phyloP scores from a whole-genome alignment of 2,888 invertebrate species.

The Tipula vernalis region DNA sequence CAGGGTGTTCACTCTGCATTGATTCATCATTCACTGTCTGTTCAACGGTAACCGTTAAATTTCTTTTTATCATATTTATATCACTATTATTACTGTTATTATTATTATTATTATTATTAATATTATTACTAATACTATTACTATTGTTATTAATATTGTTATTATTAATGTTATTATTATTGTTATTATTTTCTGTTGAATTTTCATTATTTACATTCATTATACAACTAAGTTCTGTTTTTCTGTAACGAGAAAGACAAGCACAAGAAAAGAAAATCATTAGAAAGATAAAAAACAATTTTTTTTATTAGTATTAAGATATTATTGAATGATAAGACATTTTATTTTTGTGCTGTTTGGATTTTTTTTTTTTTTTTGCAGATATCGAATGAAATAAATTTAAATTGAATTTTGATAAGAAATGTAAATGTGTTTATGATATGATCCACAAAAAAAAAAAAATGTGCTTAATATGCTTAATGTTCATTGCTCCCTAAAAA shows the following conservation, averaged over 20 bases:
- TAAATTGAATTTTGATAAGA: background rate
- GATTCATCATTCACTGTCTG: background rate
- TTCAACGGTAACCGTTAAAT: background rate
- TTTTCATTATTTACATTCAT: background rate
- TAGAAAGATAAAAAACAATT: background rate
- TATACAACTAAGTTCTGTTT: background rate
- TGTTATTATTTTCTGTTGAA: slow-evolving; percentile 4
- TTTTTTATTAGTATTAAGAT: background rate
- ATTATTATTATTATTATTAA: background rate
- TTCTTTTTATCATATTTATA: background rate
- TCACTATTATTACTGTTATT: background rate
- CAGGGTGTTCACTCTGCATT: slow-evolving; percentile 59
- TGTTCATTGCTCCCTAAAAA: background rate
- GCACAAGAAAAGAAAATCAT: background rate
- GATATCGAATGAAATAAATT: background rate
- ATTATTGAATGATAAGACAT: background rate
- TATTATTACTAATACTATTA: background rate
- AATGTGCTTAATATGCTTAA: background rate
- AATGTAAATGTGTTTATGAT: background rate
- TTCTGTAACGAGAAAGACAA: background rate
- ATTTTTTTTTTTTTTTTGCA: background rate
- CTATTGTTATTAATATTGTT: background rate
- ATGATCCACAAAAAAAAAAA: background rate
- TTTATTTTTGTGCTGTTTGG: background rate
- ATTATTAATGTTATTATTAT: background rate